phyloP scores from a whole-genome alignment of 1,140 invertebrate species.

The Ephestia elutella region DNA sequence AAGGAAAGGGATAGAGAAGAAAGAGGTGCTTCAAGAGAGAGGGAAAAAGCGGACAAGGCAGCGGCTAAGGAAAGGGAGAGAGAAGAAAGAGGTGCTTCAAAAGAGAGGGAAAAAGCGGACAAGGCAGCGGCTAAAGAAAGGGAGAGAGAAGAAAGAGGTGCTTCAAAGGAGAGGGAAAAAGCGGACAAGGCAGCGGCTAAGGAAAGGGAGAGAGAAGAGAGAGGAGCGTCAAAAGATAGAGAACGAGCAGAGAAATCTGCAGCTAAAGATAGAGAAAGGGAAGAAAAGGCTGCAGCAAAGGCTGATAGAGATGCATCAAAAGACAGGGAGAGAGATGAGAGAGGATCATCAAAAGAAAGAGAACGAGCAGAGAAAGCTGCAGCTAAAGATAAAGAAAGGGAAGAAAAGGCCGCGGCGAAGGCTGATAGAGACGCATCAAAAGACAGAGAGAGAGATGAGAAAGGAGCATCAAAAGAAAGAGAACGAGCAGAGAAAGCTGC shows the following conservation, averaged over 20 bases:
- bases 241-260: background rate
- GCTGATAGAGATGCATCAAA: constrained; percentile 1
- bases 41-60: constrained; percentile 13
- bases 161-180: background rate
- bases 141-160: too few species aligned
- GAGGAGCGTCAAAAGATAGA: constrained; percentile 2
- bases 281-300: constrained; percentile 2
- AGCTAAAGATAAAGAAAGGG: constrained; percentile 9
- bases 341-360: background rate
- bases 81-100: background rate
- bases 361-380: constrained; percentile 6
- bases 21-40: constrained; percentile 7
- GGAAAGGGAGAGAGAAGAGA: constrained; percentile 10
- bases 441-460: constrained; percentile 8
- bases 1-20: too few species aligned
- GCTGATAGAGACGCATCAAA: too few species aligned
- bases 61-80: constrained; percentile 17
- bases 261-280: constrained; percentile 2
- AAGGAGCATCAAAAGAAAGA: background rate
- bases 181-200: background rate
- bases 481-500: constrained; percentile 13
- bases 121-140: background rate
- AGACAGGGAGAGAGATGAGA: constrained; percentile 17
- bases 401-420: constrained; percentile 9
- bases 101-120: constrained; percentile 17